Evolutionary conservation across 2,888 invertebrate genomes (phyloP).

Genomic region (Schizotus pectinicornis): DNA sequence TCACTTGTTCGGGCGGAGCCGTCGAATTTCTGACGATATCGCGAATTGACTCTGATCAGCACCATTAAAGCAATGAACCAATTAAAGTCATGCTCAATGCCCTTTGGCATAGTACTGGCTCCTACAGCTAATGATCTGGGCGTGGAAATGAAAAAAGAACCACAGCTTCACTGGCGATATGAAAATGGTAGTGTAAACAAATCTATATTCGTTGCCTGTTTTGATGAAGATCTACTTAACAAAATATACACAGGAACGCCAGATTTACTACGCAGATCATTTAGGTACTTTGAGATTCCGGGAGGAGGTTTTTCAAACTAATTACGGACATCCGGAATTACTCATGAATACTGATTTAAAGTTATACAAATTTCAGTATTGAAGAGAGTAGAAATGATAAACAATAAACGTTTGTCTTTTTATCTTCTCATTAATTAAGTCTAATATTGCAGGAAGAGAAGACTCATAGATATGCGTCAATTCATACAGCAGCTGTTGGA

Average conservation of each 20-base stretch:
- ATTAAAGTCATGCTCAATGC: slow-evolving; percentile 5
- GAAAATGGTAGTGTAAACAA: slow-evolving; percentile 21
- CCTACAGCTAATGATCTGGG: neutral
- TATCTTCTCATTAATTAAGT: too few relatives aligned
- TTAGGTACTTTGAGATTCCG: neutral
- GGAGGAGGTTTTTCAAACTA: too few relatives aligned
- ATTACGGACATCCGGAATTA: too few relatives aligned
- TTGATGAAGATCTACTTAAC: slow-evolving; percentile 19
- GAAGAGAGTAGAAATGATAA: too few relatives aligned
- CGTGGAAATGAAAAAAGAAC: neutral
- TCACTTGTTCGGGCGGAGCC: slow-evolving; percentile 13
- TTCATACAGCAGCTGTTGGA: too few relatives aligned
- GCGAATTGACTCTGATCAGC: slow-evolving; percentile 24
- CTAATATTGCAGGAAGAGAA: too few relatives aligned
- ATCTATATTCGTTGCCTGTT: slow-evolving; percentile 27
- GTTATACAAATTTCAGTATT: too few relatives aligned
- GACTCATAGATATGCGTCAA: too few relatives aligned
- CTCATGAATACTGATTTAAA: too few relatives aligned
- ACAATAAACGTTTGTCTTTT: too few relatives aligned
- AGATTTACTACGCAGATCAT: slow-evolving; percentile 8
- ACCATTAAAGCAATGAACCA: slow-evolving; percentile 12
- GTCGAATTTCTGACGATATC: slow-evolving; percentile 11
- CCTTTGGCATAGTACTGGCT: neutral
- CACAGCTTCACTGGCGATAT: slow-evolving; percentile 5
- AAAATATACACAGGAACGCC: slow-evolving; percentile 20